These are phyloP conservation scores for Eurois occulta DNA, from an alignment of 2,888 invertebrate species.

Conservation along the genomic window DNA sequence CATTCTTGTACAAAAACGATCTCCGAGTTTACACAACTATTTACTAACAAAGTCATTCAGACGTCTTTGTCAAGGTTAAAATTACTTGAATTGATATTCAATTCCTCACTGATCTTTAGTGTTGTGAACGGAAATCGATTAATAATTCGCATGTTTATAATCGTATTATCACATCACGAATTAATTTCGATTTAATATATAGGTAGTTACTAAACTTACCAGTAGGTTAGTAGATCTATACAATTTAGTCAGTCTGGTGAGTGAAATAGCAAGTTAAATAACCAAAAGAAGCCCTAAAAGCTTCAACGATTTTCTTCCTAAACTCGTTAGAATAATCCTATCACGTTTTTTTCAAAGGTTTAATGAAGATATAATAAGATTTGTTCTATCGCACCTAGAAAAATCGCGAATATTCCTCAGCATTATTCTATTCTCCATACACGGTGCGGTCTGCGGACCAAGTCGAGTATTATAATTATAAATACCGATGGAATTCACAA, in stretches of 20 bases:
- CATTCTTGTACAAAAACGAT: slow-evolving; percentile 65
- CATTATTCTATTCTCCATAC: slow-evolving; percentile 4
- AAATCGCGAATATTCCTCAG: not conserved
- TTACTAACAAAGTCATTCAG: slow-evolving; percentile 66
- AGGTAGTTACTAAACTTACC: not conserved
- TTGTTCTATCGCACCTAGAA: not conserved
- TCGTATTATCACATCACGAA: not conserved
- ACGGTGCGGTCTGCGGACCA: slow-evolving; percentile 4
- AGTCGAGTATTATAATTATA: slow-evolving; percentile 36
- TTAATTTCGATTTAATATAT: slow-evolving; percentile 4
- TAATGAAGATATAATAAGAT: not conserved
- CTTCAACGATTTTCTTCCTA: slow-evolving; percentile 29
- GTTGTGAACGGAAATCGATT: not conserved
- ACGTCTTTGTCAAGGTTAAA: slow-evolving; percentile 64
- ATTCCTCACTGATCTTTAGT: slow-evolving; percentile 25
- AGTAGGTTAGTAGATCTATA: not conserved
- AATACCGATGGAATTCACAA: slow-evolving; percentile 43
- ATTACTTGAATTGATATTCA: slow-evolving; percentile 15
- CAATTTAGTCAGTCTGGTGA: slow-evolving; percentile 3
- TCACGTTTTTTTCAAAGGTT: slow-evolving; percentile 1
- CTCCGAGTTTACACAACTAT: slow-evolving; percentile 62
- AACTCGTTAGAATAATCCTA: slow-evolving; percentile 44
- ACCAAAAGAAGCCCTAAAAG: slow-evolving; percentile 35
- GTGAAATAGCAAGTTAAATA: slow-evolving; percentile 19
- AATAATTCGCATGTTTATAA: not conserved